Base-by-base conservation (phyloP, 2,797 vertebrate species). In the Danio aesculapii region DNA sequence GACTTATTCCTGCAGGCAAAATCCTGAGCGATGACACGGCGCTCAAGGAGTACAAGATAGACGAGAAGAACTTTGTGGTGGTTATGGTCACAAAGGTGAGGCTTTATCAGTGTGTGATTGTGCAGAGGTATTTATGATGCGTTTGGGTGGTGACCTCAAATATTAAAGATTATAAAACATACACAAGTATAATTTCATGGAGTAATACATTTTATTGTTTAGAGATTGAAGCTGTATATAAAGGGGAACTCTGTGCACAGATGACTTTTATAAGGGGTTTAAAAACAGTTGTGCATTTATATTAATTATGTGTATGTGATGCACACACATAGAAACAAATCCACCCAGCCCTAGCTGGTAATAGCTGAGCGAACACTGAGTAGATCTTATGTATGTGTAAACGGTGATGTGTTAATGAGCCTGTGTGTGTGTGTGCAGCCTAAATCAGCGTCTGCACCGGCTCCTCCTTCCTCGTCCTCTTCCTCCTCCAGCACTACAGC, bases 81-180 rank as follows among this genome's bases (percentile, higher is more conserved):
- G 94, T 98, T 90, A 98, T 99, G 98, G 97, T 98, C 90, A 96
- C 97, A 90, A 99, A 99, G 95, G 97, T 99, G 88, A 91, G 95
- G 41, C 11, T 5, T 75, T 44, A 30, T 50, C 61, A 64, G 7
- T 7, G 5, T 52, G 9, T 30, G 30, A 30, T 49, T 49, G 7
- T 49, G 47, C 7, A 49, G 47, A 49, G 11, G 47, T 49, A 8
- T 49, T 8, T 49, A 30, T 3, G 30, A 30, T 30, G 30, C 30
- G 30, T 30, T 30, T 30, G 30, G 30, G 30, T 30, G 3, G 3
- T 30, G 30, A 30, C 30, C 3, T 30, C 30, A 30, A 69, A 52
- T 10, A 16, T 39, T 50, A 8, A 39, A 52, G 21, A 69, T 21
- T 8, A 21, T 0, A 67, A 49, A 21, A 8, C 5, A 6, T 5